phyloP scores from a whole-genome alignment of 2,888 invertebrate species.

The Halictus ligatus region DNA sequence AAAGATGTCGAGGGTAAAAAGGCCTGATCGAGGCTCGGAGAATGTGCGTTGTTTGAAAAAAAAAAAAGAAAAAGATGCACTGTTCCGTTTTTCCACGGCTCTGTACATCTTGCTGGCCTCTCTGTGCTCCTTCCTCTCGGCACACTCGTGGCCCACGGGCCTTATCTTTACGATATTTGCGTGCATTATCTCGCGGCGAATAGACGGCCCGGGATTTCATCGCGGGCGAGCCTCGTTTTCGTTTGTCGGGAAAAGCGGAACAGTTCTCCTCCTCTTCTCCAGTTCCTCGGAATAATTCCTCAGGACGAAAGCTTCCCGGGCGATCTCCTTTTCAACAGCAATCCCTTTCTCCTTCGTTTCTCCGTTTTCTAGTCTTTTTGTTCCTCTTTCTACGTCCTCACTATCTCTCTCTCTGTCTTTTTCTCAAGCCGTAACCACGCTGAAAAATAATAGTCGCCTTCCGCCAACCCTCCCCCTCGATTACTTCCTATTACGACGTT shows the following conservation, averaged over 20 bases:
- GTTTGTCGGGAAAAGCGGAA: conserved; percentile 44
- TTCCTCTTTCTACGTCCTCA: not conserved
- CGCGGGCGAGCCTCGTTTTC: conserved; percentile 47
- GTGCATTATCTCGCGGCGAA: conserved; percentile 80
- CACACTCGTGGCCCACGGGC: conserved; percentile 37
- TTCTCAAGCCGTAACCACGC: conserved; percentile 27
- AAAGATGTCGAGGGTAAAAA: conserved; percentile 68
- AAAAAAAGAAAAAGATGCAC: conserved; percentile 63
- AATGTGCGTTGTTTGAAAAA: conserved; percentile 22
- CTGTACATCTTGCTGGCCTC: conserved; percentile 29
- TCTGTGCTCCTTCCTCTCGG: conserved; percentile 20
- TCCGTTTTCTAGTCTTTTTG: not conserved
- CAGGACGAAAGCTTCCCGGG: conserved; percentile 38
- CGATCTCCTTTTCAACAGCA: conserved; percentile 38
- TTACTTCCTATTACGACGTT: conserved; percentile 69
- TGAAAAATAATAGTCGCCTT: conserved; percentile 69
- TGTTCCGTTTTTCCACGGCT: conserved; percentile 68
- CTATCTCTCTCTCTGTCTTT: not conserved
- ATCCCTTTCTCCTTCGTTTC: conserved; percentile 18
- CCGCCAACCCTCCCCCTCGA: conserved; percentile 36
- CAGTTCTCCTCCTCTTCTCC: not conserved
- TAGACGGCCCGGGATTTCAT: conserved; percentile 72
- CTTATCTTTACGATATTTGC: conserved; percentile 84
- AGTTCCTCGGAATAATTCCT: conserved; percentile 61
- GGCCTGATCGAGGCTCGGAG: conserved; percentile 53